Evolutionary conservation across 2,113 vertebrate genomes (phyloP), one percentile per base, ranked within the genome.

Genomic region (Colistium nudipinnis): DNA sequence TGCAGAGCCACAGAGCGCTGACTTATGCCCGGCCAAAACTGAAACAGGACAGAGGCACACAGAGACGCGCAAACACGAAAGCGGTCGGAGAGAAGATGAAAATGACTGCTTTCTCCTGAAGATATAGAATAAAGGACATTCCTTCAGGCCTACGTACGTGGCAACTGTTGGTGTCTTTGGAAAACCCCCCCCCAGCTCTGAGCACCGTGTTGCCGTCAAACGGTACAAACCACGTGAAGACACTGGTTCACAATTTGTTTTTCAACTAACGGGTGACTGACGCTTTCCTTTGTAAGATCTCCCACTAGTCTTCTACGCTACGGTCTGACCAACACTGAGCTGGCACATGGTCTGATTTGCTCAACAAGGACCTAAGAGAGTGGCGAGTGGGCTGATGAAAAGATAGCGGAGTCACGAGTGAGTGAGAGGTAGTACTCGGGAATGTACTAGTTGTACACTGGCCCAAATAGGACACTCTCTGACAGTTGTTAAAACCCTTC

Each of bases 241-340:
- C n/a, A n/a, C 7, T 38, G 51, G 54, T 28, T 77, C 60, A 59
- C 51, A 48, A 56, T 74, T 70, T 41, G 74, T 64, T 70, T 41
- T 77, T 64, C 17, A 41, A 27, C 57, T 59, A 68, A 79, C 57
- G 36, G 11, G 22, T 19, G 62, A 74, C 56, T 54, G 54, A 10
- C 30, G 62, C 43, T 64, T 66, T 69, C 65, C 36, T 27, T 55
- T 47, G 39, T n/a, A 60, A 22, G 60, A 43, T 44, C 78, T 70
- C 69, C 59, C 74, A 76, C 68, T 68, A 48, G 71, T 27, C 20
- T 6, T 31, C 54, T 60, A 48, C 68, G 43, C 55, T 38, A 25
- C 13, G n/a, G 48, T 36, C 55, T 84, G 81, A 86, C 80, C 74
- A 72, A 80, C 73, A 41, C 41, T 76, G 70, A 80, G 78, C 73